Evolutionary conservation across 2,113 vertebrate genomes (phyloP), one percentile per base, ranked within the genome.

Genomic region (Glaucomys volans): DNA sequence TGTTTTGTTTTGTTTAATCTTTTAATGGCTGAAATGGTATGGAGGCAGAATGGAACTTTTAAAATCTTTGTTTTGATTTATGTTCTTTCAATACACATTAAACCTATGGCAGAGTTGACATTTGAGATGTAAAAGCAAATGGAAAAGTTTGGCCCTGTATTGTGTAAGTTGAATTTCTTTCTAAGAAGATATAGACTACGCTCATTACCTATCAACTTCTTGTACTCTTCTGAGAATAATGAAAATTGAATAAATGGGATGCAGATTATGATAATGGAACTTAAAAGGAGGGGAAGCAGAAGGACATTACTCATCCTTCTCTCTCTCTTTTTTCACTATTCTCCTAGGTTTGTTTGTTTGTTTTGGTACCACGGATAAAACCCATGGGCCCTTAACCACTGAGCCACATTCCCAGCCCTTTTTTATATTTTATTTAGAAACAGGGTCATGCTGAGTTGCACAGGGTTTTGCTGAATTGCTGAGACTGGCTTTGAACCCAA

Each of bases 61-160:
- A 81, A 97, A 84, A 77, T 90, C 57, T 90, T 80, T 82, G 10
- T 95, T 95, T 97, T 69, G 59, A 94, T 87, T 87, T 91, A 87
- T 90, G 32, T 26, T 87, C 50, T 94, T 96, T 96, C 85, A 50
- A 44, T 47, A 81, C 47, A 62, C 54, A 76, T 79, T 82, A 90
- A 96, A 87, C 1, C 0, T 85, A 67, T 88, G 86, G 24, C 76
- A 80, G 17, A 59, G 32, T 42, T 96, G 95, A 95, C 81, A 96
- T 95, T 87, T 94, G 94, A 95, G 90, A 40, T 94, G 8, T 76
- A 85, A 88, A 50, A 95, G 87, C 72, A 92, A 95, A 74, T 74
- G n/a, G 54, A 91, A 95, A 90, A 95, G 8, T 3, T 72, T 95
- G 88, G 42, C 18, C 71, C 37, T 90, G 13, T 85, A 82, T 95